Evolutionary conservation across 2,888 invertebrate species (phyloP).

Genomic region (Ormyrus labotus): DNA sequence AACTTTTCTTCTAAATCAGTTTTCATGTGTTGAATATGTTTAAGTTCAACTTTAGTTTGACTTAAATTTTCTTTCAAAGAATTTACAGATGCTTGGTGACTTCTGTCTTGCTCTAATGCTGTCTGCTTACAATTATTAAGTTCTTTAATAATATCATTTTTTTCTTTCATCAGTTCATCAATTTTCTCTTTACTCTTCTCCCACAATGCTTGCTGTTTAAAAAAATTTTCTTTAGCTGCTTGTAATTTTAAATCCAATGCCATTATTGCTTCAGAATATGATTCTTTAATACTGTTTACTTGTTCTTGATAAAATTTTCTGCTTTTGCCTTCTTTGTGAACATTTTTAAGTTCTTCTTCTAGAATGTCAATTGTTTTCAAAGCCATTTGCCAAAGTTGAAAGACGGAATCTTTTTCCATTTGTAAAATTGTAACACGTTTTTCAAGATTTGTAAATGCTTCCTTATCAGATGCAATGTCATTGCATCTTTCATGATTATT

Average conservation of each 20-base stretch:
- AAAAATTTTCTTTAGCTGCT: constrained; percentile 76
- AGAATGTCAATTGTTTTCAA: constrained; percentile 82
- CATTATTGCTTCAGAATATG: constrained; percentile 78
- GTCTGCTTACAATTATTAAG: constrained; percentile 59
- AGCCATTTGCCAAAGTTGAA: constrained; percentile 82
- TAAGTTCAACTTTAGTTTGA: constrained; percentile 67
- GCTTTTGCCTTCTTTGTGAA: constrained; percentile 60
- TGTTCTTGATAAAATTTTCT: constrained; percentile 67
- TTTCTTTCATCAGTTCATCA: constrained; percentile 72
- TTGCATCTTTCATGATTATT: constrained; percentile 61
- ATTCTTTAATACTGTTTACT: constrained; percentile 72
- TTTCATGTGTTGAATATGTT: constrained; percentile 62
- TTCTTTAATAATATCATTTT: constrained; percentile 76
- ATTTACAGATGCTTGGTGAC: constrained; percentile 60
- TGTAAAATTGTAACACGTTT: constrained; percentile 67
- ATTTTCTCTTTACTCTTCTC: constrained; percentile 77
- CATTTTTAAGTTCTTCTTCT: constrained; percentile 82
- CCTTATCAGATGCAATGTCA: constrained; percentile 54
- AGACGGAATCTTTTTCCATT: constrained; percentile 82
- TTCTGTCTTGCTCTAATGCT: constrained; percentile 62
- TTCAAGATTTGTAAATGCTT: constrained; percentile 66
- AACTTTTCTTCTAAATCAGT: constrained; percentile 75
- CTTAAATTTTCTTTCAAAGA: constrained; percentile 64
- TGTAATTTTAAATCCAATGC: constrained; percentile 79
- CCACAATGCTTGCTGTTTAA: constrained; percentile 67